These are phyloP conservation scores for Unio delphinus DNA, from an alignment of 2,888 invertebrate genomes.

Conservation along the genomic window DNA sequence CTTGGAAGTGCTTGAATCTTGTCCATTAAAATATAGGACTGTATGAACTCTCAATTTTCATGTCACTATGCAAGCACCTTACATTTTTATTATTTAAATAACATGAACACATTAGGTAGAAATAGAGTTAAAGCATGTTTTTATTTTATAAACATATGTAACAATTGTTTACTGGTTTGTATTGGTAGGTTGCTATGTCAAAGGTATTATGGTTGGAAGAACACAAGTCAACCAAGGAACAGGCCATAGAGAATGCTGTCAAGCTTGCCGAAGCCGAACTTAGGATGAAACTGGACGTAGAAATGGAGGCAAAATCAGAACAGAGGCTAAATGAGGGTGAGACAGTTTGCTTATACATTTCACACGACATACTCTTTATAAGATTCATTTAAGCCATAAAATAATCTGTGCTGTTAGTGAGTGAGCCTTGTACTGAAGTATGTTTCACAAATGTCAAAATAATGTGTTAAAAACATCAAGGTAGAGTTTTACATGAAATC, in stretches of 20 bases:
- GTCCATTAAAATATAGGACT: no score
- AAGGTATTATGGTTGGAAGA: conserved; percentile 53
- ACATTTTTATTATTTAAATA: no score
- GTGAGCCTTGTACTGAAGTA: no score
- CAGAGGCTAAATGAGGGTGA: conserved; percentile 42
- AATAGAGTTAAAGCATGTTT: not conserved
- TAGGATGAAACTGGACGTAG: conserved; percentile 37
- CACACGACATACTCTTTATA: no score
- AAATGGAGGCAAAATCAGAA: conserved; percentile 35
- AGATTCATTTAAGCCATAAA: no score
- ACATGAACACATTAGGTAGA: not conserved
- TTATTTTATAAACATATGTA: not conserved
- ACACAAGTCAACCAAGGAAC: conserved; percentile 41
- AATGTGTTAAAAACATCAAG: no score
- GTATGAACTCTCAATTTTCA: no score
- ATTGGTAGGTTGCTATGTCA: conserved; percentile 47
- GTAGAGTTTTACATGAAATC: no score
- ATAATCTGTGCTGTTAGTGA: no score
- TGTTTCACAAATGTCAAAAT: no score
- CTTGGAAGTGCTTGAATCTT: no score
- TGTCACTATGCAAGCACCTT: no score
- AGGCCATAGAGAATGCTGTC: conserved; percentile 47
- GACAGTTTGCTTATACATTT: not conserved
- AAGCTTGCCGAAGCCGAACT: conserved; percentile 41
- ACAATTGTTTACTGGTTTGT: not conserved